phyloP scores from a whole-genome alignment of 2,797 vertebrate species.

The Craterocephalus amniculus region DNA sequence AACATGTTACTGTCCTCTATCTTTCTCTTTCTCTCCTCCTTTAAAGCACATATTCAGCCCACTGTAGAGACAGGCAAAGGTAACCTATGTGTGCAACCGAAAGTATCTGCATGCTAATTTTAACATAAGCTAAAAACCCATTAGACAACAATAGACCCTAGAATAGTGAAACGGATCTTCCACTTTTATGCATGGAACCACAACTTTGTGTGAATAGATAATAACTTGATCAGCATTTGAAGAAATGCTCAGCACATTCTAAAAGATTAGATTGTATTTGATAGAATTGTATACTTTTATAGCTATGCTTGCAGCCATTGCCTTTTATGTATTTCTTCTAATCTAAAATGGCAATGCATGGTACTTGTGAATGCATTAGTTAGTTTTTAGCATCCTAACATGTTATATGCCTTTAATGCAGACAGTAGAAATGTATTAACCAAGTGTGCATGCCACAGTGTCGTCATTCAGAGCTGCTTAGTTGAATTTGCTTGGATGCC shows the following conservation, averaged over 20 bases:
- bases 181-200: slow-evolving; percentile 47
- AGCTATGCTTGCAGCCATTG: slow-evolving; percentile 5
- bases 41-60: slow-evolving; percentile 89
- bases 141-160: slow-evolving; percentile 6
- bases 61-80: slow-evolving; percentile 93
- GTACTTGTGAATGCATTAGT: slow-evolving; percentile 35
- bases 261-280: slow-evolving; percentile 17
- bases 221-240: slow-evolving; percentile 43
- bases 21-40: slow-evolving; percentile 76
- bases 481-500: neutral
- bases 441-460: slow-evolving; percentile 34
- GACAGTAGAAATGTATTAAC: neutral
- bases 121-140: slow-evolving; percentile 18
- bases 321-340: neutral
- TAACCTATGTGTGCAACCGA: slow-evolving; percentile 81
- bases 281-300: neutral
- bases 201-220: neutral
- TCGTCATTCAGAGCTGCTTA: slow-evolving; percentile 10
- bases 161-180: slow-evolving; percentile 6
- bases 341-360: slow-evolving; percentile 57
- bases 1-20: slow-evolving; percentile 35
- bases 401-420: slow-evolving; percentile 5
- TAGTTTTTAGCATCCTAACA: slow-evolving; percentile 25
- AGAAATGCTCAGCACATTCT: slow-evolving; percentile 27
- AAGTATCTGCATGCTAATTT: slow-evolving; percentile 80